These are phyloP conservation scores for Toxotes chatareus DNA, from an alignment of 2,113 vertebrate genomes.

Conservation along the genomic window DNA sequence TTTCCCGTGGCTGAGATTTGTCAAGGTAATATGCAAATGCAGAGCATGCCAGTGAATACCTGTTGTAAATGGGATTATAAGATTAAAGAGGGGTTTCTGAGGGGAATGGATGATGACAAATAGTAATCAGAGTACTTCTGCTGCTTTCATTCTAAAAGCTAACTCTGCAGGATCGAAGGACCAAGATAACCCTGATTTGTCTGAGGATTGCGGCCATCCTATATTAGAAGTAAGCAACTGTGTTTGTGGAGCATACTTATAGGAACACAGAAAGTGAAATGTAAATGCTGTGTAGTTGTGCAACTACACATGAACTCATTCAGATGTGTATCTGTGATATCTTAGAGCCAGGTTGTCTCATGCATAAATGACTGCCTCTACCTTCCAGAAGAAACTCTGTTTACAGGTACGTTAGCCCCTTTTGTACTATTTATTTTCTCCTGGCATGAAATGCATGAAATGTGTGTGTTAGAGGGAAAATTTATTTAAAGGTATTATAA, in stretches of 20 bases:
- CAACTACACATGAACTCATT: slow-evolving; percentile 9
- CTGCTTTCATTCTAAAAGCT: slow-evolving; percentile 45
- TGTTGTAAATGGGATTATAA: slow-evolving; percentile 16
- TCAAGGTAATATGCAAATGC: slow-evolving; percentile 10
- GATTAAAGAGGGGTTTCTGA: slow-evolving; percentile 26
- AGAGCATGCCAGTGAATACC: not conserved
- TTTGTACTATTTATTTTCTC: not conserved
- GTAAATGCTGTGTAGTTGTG: not conserved
- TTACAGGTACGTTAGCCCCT: slow-evolving; percentile 42
- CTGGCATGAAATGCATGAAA: not conserved
- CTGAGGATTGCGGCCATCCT: slow-evolving; percentile 11
- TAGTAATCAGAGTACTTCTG: not conserved
- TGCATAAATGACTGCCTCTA: slow-evolving; percentile 17
- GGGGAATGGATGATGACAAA: slow-evolving; percentile 7
- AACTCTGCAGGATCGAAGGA: slow-evolving; percentile 57
- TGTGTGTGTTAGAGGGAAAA: not conserved
- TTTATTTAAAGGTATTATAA: not conserved
- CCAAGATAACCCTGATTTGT: slow-evolving; percentile 11
- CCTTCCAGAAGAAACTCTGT: slow-evolving; percentile 27
- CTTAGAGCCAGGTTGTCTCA: slow-evolving; percentile 36
- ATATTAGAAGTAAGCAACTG: slow-evolving; percentile 57
- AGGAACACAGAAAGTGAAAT: not conserved
- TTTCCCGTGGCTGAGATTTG: not conserved
- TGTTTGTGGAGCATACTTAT: not conserved
- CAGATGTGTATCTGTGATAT: slow-evolving; percentile 34